These are phyloP conservation scores for Myiozetetes cayanensis DNA, from an alignment of 2,113 vertebrate species.

Conservation along the genomic window DNA sequence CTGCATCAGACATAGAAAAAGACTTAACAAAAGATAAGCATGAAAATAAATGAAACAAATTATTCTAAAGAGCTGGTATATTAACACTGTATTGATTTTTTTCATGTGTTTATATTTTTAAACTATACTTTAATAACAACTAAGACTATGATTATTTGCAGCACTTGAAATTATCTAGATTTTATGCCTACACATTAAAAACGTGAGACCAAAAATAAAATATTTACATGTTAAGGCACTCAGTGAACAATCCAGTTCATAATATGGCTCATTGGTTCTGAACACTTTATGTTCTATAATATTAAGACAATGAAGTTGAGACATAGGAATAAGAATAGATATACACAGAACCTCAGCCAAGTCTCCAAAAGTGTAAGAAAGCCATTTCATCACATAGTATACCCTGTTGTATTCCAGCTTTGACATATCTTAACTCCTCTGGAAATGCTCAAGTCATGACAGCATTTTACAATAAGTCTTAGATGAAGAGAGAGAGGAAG, in stretches of 20 bases:
- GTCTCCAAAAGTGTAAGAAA: neutral
- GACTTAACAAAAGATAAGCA: neutral
- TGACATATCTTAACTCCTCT: neutral
- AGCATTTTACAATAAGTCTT: neutral
- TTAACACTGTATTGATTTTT: neutral
- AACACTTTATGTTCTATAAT: neutral
- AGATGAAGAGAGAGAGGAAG: neutral
- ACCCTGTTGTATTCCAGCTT: neutral
- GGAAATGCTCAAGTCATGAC: neutral
- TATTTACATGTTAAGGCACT: neutral
- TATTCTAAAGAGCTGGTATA: neutral
- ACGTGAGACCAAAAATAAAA: neutral
- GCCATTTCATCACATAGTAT: neutral
- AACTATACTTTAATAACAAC: neutral
- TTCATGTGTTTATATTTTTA: neutral
- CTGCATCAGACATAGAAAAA: neutral
- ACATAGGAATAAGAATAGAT: rapidly evolving
- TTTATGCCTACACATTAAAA: neutral
- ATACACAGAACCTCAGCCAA: neutral
- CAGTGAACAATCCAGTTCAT: neutral
- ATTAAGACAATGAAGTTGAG: neutral
- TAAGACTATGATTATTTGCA: neutral
- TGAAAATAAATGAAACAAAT: neutral
- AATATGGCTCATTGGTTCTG: too few species aligned
- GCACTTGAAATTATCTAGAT: neutral